A percentile compares a stretch with the other conserved stretches of the same genome.
These are phyloP conservation scores for Heliothis subflexa DNA, from an alignment of 1,140 invertebrate species.

Conservation along the genomic window DNA sequence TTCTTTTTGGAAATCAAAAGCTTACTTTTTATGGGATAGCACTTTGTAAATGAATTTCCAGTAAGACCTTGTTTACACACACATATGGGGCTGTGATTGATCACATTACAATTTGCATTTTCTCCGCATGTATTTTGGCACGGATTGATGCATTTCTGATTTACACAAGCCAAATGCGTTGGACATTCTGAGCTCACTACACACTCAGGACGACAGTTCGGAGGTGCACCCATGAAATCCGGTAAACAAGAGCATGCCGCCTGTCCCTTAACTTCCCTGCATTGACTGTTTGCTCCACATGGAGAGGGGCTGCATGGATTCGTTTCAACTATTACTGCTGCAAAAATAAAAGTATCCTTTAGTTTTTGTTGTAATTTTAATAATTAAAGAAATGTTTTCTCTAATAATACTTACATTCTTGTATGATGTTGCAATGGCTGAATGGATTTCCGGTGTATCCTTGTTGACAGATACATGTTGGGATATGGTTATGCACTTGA, in stretches of 20 bases:
- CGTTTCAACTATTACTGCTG: slow-evolving; percentile 68
- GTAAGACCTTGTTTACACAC: slow-evolving; percentile 88
- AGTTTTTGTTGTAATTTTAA: not conserved
- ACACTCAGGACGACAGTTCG: slow-evolving; percentile 91
- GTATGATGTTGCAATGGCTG: slow-evolving; percentile 86
- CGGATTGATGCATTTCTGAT: slow-evolving; percentile 89
- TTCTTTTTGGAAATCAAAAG: slow-evolving; percentile 29
- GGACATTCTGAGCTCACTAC: slow-evolving; percentile 91
- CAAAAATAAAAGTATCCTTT: slow-evolving; percentile 44
- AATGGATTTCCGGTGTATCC: slow-evolving; percentile 92
- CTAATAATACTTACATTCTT: slow-evolving; percentile 84
- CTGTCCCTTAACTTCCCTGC: slow-evolving; percentile 88
- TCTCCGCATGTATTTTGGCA: slow-evolving; percentile 91
- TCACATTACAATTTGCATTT: slow-evolving; percentile 92
- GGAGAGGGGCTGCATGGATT: slow-evolving; percentile 89
- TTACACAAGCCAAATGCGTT: slow-evolving; percentile 88
- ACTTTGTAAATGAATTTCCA: slow-evolving; percentile 90
- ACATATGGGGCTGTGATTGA: slow-evolving; percentile 92
- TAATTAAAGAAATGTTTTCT: not conserved
- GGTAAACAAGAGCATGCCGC: slow-evolving; percentile 90
- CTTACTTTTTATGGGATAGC: slow-evolving; percentile 87
- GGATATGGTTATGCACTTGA: slow-evolving; percentile 90
- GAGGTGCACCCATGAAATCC: slow-evolving; percentile 90
- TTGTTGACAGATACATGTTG: slow-evolving; percentile 89
- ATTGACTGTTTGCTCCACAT: slow-evolving; percentile 92